Percentiles rank a stretch among this genome's conserved stretches.
Evolutionary conservation across 30 jellyfish, hydroid and myxozoan species (phyloP).

Genomic region (Aurelia sp.): DNA sequence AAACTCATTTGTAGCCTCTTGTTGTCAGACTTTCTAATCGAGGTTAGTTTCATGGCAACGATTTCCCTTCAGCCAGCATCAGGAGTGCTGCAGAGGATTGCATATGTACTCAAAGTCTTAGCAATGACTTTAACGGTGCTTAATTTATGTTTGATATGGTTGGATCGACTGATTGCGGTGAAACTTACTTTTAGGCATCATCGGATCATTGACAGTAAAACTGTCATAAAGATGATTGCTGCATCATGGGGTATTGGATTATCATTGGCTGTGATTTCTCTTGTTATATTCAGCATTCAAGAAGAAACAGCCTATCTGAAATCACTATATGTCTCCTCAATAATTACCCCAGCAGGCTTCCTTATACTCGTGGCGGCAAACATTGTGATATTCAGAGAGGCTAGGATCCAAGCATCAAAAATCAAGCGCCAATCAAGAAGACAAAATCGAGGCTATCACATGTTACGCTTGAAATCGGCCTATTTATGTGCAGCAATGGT

Average conservation of each 20-base stretch:
- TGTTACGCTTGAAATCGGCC: constrained; percentile 24
- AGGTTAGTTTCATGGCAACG: constrained; percentile 29
- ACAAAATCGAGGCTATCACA: not conserved
- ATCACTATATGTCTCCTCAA: constrained; percentile 21
- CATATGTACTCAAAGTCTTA: constrained; percentile 11
- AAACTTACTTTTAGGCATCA: constrained; percentile 37
- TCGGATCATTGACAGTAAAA: constrained; percentile 13
- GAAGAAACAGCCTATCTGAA: not conserved
- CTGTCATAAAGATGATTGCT: constrained; percentile 12
- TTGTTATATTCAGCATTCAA: constrained; percentile 9
- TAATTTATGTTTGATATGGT: constrained; percentile 56
- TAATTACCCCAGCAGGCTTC: constrained; percentile 28
- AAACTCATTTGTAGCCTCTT: constrained; percentile 60
- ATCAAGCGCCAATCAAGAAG: constrained; percentile 31
- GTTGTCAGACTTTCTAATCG: constrained; percentile 51
- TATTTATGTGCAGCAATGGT: constrained; percentile 44
- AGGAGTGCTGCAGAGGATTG: constrained; percentile 17
- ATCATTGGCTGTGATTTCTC: constrained; percentile 12
- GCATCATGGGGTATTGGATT: constrained; percentile 25
- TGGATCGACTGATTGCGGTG: constrained; percentile 48
- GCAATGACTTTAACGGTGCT: constrained; percentile 56
- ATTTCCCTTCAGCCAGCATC: not conserved
- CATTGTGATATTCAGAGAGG: constrained; percentile 27
- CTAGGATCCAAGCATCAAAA: constrained; percentile 24
- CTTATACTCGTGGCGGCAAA: constrained; percentile 21